Evolutionary conservation across 2,888 invertebrate species (phyloP), one percentile per base, ranked within the genome.

Genomic region (Leptopilina drosophilae): DNA sequence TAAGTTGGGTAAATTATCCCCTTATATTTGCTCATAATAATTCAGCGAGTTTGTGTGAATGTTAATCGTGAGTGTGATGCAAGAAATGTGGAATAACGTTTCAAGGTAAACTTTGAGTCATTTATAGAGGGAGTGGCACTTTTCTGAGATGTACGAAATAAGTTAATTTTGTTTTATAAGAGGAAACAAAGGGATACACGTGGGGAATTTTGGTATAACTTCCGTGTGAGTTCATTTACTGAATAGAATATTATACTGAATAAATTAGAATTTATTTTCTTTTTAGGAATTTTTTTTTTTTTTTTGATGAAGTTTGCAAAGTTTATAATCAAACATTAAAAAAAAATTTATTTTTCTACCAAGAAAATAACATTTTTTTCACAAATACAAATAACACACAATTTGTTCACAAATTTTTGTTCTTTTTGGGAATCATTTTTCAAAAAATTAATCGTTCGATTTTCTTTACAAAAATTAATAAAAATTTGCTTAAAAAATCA

Each of bases 131-230:
- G 73, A 73, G 73, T 56, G 73, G 73, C 73, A 15, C 20, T 73
- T 56, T 56, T 56, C 73, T 56, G 33, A 73, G 56, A 59, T 73
- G 73, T 73, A n/a, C 15, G 33, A 73, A 73, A 59, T 56, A 73
- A n/a, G 33, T 73, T 73, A 73, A 73, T 73, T 73, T 9, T 73
- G 56, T 73, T 77, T 49, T 53, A n/a, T 20, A 26, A 76, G 64
- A 15, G 76, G 46, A 12, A 33, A 26, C 11, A 49, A 46, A 46
- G 33, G n/a, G 7, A 33, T 78, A 33, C 33, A 83, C 20, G 20
- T 1, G 0, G 84, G 46, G 46, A 53, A 69, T 84, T 83, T 82
- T 79, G 69, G 80, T 49, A 20, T 20, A 75, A n/a, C 12, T 65
- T 20, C 49, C 33, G 76, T 56, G 6, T 56, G 33, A 42, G 42